Evolutionary conservation across 2,888 invertebrate genomes (phyloP).

Genomic region (Rhodophaea formosa): DNA sequence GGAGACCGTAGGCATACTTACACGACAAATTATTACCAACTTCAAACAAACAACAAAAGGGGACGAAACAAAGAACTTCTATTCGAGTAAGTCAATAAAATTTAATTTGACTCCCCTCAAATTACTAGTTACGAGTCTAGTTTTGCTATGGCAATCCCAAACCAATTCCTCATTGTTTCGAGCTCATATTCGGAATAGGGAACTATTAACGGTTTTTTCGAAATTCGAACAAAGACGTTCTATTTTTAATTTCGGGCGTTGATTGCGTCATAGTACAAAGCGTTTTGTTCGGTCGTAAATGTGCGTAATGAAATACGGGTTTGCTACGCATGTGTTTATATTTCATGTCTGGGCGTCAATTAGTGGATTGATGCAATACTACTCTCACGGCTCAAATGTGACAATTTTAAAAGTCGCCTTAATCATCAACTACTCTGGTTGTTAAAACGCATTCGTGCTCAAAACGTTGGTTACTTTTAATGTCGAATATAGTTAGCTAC

Average conservation of each 20-base stretch:
- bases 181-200: slow-evolving; percentile 29
- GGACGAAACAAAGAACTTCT: slow-evolving; percentile 44
- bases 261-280: slow-evolving; percentile 67
- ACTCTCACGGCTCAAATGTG: slow-evolving; percentile 14
- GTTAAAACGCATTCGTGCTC: too few species aligned
- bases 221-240: slow-evolving; percentile 61
- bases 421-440: slow-evolving; percentile 2
- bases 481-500: too few species aligned
- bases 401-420: slow-evolving; percentile 3
- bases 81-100: slow-evolving; percentile 43
- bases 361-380: slow-evolving; percentile 22
- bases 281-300: slow-evolving; percentile 55
- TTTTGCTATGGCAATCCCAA: slow-evolving; percentile 23
- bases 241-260: slow-evolving; percentile 62
- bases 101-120: slow-evolving; percentile 44
- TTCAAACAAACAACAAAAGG: slow-evolving; percentile 36
- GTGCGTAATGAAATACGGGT: slow-evolving; percentile 49
- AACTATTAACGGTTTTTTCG: slow-evolving; percentile 41
- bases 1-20: background rate
- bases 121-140: slow-evolving; percentile 27
- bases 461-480: too few species aligned
- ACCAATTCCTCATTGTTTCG: slow-evolving; percentile 39
- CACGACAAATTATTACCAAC: slow-evolving; percentile 10
- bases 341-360: slow-evolving; percentile 33
- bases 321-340: slow-evolving; percentile 49